These are phyloP conservation scores for Drosophila oshimai DNA, from an alignment of 1,140 invertebrate genomes.

Conservation along the genomic window DNA sequence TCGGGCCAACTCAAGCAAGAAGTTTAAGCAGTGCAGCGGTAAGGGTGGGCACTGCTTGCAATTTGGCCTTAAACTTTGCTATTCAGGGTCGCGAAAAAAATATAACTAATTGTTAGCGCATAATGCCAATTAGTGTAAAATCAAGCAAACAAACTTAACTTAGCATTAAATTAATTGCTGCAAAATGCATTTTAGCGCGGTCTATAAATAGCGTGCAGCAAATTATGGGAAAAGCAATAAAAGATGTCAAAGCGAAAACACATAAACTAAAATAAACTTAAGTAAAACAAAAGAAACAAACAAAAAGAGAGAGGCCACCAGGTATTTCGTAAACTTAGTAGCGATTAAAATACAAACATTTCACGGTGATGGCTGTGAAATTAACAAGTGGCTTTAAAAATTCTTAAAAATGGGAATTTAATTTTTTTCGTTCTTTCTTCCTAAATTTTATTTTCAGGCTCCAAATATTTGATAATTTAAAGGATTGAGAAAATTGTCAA, in stretches of 20 bases:
- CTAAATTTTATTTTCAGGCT: too few species aligned
- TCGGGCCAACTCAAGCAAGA: constrained; percentile 25
- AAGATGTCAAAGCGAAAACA: constrained; percentile 43
- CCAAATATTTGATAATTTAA: too few species aligned
- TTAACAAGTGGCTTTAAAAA: background rate
- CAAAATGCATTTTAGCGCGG: constrained; percentile 12
- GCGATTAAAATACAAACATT: constrained; percentile 16
- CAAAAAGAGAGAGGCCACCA: background rate
- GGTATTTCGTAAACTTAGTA: background rate
- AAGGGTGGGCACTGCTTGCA: constrained; percentile 12
- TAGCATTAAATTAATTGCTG: constrained; percentile 37
- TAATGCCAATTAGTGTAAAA: constrained; percentile 11
- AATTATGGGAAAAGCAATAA: constrained; percentile 47
- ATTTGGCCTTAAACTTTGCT: constrained; percentile 30
- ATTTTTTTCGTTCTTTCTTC: too few species aligned
- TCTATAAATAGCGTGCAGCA: constrained; percentile 54
- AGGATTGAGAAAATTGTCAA: too few species aligned
- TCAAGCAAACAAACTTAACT: constrained; percentile 23
- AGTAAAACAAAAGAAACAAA: constrained; percentile 10
- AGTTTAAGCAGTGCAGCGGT: constrained; percentile 17
- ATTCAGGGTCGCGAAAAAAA: constrained; percentile 18
- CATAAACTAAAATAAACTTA: constrained; percentile 13
- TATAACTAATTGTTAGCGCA: background rate
- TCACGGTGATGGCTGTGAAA: background rate
- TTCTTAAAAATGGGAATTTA: too few species aligned